These are phyloP conservation scores for Drosophila rellima DNA, from an alignment of 2,888 invertebrate genomes.

Conservation along the genomic window DNA sequence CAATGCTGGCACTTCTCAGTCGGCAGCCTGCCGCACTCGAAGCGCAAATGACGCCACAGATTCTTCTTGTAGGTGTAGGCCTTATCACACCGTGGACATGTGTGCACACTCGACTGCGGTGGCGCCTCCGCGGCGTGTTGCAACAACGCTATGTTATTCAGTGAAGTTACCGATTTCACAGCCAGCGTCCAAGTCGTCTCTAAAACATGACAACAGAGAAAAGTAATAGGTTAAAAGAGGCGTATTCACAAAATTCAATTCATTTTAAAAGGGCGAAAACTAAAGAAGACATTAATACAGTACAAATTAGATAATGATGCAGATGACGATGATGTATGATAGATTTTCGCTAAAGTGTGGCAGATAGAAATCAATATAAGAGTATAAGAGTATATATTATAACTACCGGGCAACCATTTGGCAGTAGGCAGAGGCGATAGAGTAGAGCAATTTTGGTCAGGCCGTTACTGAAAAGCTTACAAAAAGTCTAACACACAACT, in stretches of 20 bases:
- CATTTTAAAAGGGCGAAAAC: background rate
- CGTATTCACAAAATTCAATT: background rate
- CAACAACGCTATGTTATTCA: slow-evolving; percentile 78
- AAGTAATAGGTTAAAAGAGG: slow-evolving; percentile 62
- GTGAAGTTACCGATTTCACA: slow-evolving; percentile 84
- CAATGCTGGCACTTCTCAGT: slow-evolving; percentile 87
- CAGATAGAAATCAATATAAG: slow-evolving; percentile 23
- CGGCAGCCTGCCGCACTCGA: slow-evolving; percentile 88
- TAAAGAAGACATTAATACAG: slow-evolving; percentile 20
- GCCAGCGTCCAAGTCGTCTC: slow-evolving; percentile 82
- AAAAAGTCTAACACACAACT: slow-evolving; percentile 20
- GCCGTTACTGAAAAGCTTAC: slow-evolving; percentile 46
- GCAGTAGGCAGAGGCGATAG: slow-evolving; percentile 56
- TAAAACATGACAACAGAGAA: slow-evolving; percentile 72
- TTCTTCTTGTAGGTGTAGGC: slow-evolving; percentile 88
- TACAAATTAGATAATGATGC: slow-evolving; percentile 13
- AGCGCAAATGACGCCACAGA: slow-evolving; percentile 87
- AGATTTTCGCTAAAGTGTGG: slow-evolving; percentile 39
- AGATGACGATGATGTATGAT: slow-evolving; percentile 30
- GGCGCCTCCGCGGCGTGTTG: slow-evolving; percentile 56
- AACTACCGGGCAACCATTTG: slow-evolving; percentile 52
- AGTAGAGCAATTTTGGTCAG: slow-evolving; percentile 30
- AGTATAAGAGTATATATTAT: slow-evolving; percentile 11
- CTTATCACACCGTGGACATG: slow-evolving; percentile 87
- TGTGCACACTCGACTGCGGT: slow-evolving; percentile 63